Evolutionary conservation across 2,797 vertebrate genomes (phyloP).

Genomic region (Artibeus jamaicensis): DNA sequence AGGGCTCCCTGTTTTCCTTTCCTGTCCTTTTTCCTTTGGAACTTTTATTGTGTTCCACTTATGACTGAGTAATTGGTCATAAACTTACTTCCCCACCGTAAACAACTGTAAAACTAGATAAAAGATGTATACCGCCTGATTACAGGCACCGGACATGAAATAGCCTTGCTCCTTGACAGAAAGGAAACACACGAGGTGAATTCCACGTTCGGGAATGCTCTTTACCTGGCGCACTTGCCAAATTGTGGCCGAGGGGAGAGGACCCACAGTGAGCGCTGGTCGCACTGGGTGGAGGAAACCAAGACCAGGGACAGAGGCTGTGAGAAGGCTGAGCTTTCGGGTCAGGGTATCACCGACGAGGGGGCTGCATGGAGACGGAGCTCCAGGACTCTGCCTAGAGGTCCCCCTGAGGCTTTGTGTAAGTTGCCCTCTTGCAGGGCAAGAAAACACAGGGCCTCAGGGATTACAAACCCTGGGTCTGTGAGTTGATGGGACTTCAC

Average conservation of each 20-base stretch:
- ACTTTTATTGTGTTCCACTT: constrained; percentile 8
- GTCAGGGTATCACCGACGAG: background rate
- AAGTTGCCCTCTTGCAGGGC: background rate
- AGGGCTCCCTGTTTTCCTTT: background rate
- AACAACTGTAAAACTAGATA: constrained; percentile 40
- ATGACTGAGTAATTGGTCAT: constrained; percentile 1
- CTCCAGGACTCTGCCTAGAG: background rate
- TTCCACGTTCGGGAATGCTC: background rate
- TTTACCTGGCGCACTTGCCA: background rate
- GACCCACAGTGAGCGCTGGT: background rate
- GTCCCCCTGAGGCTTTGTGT: background rate
- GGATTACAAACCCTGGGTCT: background rate
- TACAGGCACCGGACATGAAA: background rate
- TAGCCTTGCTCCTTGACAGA: background rate
- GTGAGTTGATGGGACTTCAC: background rate
- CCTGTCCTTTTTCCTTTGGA: constrained; percentile 9
- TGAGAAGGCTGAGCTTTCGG: background rate
- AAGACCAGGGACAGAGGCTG: background rate
- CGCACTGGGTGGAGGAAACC: background rate
- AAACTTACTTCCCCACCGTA: background rate
- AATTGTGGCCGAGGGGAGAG: background rate
- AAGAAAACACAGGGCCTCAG: background rate
- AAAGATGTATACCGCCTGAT: constrained; percentile 33
- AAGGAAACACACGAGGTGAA: background rate
- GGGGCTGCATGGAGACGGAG: background rate